Percentiles rank a stretch among this genome's conserved stretches.
These are phyloP conservation scores for Formica exsecta DNA, from an alignment of 1,140 invertebrate genomes.

Conservation along the genomic window DNA sequence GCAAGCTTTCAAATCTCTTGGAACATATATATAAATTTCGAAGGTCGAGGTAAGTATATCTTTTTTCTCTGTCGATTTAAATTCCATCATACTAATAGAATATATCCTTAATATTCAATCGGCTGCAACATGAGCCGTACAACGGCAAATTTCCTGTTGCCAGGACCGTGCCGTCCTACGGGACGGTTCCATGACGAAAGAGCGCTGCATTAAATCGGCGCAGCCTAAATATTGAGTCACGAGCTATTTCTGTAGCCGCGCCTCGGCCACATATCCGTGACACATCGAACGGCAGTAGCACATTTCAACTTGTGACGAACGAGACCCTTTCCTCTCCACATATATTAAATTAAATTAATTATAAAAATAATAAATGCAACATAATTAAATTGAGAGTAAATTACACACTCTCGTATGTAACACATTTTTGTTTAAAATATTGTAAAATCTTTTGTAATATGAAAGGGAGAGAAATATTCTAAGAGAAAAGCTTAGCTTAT, in stretches of 20 bases:
- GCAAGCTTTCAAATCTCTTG: background rate
- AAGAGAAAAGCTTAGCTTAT: background rate
- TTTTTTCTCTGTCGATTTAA: background rate
- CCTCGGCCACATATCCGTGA: conserved; percentile 43
- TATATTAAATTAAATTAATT: conserved; percentile 1
- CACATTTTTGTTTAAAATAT: background rate
- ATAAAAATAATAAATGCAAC: conserved; percentile 10
- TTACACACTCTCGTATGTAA: background rate
- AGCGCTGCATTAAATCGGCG: conserved; percentile 61
- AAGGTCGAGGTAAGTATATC: background rate
- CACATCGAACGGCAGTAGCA: conserved; percentile 32
- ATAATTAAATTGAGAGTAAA: conserved; percentile 12
- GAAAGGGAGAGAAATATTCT: too few relatives aligned
- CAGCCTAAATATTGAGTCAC: conserved; percentile 81
- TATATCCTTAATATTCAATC: conserved; percentile 2
- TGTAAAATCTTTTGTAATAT: background rate
- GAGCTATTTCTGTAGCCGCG: conserved; percentile 74
- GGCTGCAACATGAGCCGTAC: background rate
- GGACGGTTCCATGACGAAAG: conserved; percentile 48
- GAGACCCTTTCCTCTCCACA: background rate
- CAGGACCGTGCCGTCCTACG: background rate
- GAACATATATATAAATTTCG: background rate
- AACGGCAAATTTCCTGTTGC: conserved; percentile 19
- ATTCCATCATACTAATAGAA: background rate
- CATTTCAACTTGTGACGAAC: conserved; percentile 11